A percentile compares a stretch with the other conserved stretches of the same genome.
phyloP scores from a whole-genome alignment of 2,797 vertebrate species.

The Cossypha caffra region DNA sequence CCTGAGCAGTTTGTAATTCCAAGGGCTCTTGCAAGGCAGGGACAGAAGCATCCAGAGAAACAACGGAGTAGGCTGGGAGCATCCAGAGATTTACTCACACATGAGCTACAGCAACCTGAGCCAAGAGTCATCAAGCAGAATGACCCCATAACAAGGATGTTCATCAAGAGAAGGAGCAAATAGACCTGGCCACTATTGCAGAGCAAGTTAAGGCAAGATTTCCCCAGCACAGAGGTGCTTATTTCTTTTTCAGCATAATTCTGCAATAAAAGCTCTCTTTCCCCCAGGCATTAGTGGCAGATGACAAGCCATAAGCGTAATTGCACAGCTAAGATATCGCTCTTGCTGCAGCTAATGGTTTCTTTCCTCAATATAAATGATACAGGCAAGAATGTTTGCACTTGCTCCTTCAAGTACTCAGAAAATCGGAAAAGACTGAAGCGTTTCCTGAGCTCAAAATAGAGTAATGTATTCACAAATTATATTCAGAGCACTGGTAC shows the following conservation, averaged over 20 bases:
- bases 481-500: neutral
- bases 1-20: neutral
- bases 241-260: slow-evolving; percentile 3
- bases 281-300: neutral
- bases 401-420: neutral
- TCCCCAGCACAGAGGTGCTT: neutral
- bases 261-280: neutral
- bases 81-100: neutral
- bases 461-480: neutral
- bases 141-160: neutral
- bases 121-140: neutral
- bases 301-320: neutral
- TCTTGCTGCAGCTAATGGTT: neutral
- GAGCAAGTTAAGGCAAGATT: neutral
- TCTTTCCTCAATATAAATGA: neutral
- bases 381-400: neutral
- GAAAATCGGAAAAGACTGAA: neutral
- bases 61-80: neutral
- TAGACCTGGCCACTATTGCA: neutral
- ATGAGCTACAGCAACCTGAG: neutral
- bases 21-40: neutral
- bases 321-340: neutral
- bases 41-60: neutral
- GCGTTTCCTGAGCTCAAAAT: neutral
- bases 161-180: neutral